Base-by-base conservation (phyloP, 2,113 vertebrate species). In the Actinemys pallida region DNA sequence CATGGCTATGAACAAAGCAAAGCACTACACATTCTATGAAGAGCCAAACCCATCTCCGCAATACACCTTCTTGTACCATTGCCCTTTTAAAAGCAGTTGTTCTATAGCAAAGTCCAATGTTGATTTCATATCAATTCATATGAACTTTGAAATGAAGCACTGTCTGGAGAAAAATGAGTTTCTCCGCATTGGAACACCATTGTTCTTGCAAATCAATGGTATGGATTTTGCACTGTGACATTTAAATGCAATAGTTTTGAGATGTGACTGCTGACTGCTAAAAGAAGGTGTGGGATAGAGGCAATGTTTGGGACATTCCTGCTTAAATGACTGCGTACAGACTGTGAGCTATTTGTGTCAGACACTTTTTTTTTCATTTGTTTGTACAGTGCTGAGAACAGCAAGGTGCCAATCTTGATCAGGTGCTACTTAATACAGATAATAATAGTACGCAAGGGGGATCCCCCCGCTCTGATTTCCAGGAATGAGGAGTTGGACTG, bases 151-250 rank as follows among this genome's bases (percentile, higher is more conserved):
- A 95, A 92, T 50, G 1, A 96, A 97, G 83, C 3, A 0, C 79
- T 89, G 16, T 11, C 59, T 65, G 86, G 76, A 90, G 78, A 94
- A 92, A 93, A 95, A 87, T 72, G 53, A 47, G 42, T 90, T 81
- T 93, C 91, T 92, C 54, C 72, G 57, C 35, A 16, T 69, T 59
- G 81, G 49, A 59, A 45, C 52, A 87, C 92, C 45, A 29, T 94
- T 83, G 87, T 93, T 97, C 78, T 62, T 83, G 7, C 25, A 79
- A 49, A 91, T 54, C 17, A 3, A 76, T 4, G 10, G 4, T 8
- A 87, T 81, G 5, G 56, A 90, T 96, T 97, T 96, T 90, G 88
- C 47, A 86, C 90, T 22, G 22, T 83, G 86, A 90, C 89, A 90
- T 16, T 24, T 53, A 72, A 87, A 10, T 89, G 54, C 56, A 49